A percentile compares a stretch with the other conserved stretches of the same genome.
These are phyloP conservation scores for Keiferia lycopersicella DNA, from an alignment of 2,888 invertebrate genomes.

Conservation along the genomic window DNA sequence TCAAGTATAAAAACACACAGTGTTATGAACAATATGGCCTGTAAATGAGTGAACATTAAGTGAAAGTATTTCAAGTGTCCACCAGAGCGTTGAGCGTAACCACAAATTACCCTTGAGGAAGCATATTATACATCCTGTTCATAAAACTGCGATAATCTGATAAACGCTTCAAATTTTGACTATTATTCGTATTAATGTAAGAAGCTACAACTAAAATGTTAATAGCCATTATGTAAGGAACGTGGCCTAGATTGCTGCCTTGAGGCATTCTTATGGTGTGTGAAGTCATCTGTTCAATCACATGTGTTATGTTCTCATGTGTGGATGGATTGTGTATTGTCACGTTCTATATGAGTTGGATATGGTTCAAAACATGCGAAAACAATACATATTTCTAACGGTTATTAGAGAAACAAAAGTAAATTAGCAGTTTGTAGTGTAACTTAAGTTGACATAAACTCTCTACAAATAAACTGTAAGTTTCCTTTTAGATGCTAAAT, in stretches of 20 bases:
- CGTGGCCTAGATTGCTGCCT: conserved; percentile 25
- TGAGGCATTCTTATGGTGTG: conserved; percentile 44
- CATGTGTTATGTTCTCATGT: conserved; percentile 36
- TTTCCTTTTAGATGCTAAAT: background rate
- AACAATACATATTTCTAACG: background rate
- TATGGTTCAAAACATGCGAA: background rate
- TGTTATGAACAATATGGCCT: conserved; percentile 23
- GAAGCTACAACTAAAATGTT: conserved; percentile 4
- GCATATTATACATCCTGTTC: conserved; percentile 19
- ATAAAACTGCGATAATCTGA: background rate
- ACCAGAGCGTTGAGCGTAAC: conserved; percentile 42
- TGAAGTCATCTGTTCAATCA: conserved; percentile 49
- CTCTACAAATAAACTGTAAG: background rate
- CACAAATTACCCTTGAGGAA: conserved; percentile 36
- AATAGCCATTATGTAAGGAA: conserved; percentile 23
- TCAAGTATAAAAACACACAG: conserved; percentile 7
- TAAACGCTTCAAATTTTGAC: conserved; percentile 8
- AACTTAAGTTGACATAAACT: background rate
- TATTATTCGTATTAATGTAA: conserved; percentile 17
- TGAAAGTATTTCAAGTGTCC: conserved; percentile 38
- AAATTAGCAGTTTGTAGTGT: background rate
- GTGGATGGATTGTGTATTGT: conserved; percentile 20
- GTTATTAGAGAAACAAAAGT: background rate
- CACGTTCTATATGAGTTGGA: background rate
- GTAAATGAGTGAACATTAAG: conserved; percentile 28